phyloP scores from a whole-genome alignment of 35 echinoderm and acorn worm species.

The Apostichopus japonicus region DNA sequence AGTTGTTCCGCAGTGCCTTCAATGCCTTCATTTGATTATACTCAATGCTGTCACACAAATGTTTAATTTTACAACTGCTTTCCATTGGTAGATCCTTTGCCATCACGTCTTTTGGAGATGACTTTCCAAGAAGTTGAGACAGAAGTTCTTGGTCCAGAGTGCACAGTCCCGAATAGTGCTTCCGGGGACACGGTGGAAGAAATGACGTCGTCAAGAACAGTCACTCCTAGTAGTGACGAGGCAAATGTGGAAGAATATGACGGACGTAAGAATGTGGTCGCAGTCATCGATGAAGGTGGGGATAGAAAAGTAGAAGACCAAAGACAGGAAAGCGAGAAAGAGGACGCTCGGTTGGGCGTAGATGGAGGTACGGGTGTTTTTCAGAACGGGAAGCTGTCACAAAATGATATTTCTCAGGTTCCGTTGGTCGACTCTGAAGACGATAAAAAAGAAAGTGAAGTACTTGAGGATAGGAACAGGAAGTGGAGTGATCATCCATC shows the following conservation, averaged over 20 bases:
- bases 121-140: not conserved
- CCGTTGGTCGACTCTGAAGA: too few relatives aligned
- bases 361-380: not conserved
- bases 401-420: not conserved
- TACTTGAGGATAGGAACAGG: too few relatives aligned
- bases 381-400: not conserved
- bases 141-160: conserved; percentile 1
- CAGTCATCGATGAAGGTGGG: not conserved
- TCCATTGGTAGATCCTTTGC: conserved; percentile 59
- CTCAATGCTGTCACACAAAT: too few relatives aligned
- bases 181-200: not conserved
- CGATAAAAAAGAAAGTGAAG: too few relatives aligned
- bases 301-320: not conserved
- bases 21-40: too few relatives aligned
- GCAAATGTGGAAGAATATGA: not conserved
- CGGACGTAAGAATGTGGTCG: not conserved
- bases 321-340: not conserved
- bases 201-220: not conserved
- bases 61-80: not conserved
- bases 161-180: not conserved
- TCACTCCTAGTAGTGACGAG: not conserved
- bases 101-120: conserved; percentile 66
- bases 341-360: not conserved
- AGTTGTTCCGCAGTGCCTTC: too few relatives aligned
- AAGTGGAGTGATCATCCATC: not conserved